Evolutionary conservation across 2,797 vertebrate genomes (phyloP).

Genomic region (Muscicapa comitata): DNA sequence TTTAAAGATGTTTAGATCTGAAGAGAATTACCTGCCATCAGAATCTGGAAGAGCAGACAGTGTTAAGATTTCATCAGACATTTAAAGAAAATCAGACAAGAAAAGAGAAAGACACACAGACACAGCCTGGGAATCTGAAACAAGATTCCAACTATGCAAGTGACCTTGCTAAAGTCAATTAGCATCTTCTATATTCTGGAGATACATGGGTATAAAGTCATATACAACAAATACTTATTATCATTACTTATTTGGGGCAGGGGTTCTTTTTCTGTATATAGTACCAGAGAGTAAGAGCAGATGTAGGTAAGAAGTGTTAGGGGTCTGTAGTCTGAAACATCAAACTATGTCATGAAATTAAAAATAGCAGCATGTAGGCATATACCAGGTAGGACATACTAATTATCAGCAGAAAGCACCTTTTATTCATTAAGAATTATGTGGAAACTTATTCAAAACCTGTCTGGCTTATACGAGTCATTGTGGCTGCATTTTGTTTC

Average conservation of each 20-base stretch:
- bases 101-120: neutral
- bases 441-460: neutral
- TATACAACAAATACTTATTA: neutral
- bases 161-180: neutral
- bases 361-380: neutral
- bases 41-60: neutral
- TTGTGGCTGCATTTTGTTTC: neutral
- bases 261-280: neutral
- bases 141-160: neutral
- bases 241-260: neutral
- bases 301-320: neutral
- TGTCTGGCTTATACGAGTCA: neutral
- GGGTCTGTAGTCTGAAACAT: neutral
- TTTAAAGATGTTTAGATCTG: neutral
- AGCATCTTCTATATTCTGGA: neutral
- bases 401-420: neutral
- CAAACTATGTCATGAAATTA: neutral
- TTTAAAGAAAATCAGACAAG: neutral
- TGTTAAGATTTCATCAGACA: neutral
- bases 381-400: accelerated
- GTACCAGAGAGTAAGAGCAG: neutral
- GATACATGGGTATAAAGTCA: neutral
- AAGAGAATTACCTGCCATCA: neutral
- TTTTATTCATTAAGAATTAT: neutral
- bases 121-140: neutral